Conservation (phyloP, 2,797 vertebrate genomes). For the Sebastiscus albofasciatus region DNA sequence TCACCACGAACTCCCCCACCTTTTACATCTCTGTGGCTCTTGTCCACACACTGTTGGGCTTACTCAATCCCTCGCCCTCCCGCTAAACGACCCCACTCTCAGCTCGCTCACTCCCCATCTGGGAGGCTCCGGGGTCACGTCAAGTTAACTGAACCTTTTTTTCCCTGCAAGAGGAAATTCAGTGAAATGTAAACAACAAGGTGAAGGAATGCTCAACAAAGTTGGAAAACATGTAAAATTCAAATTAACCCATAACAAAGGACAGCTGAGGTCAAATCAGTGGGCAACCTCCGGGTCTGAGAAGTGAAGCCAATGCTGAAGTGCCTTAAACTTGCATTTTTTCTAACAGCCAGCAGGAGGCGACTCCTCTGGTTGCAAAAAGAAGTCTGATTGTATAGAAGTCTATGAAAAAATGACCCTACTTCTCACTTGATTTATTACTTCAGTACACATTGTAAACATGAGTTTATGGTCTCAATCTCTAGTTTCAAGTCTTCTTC, state of each 20-base stretch:
- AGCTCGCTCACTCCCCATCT: conserved; percentile 20
- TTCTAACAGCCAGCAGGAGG: too few relatives aligned
- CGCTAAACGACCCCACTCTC: conserved; percentile 38
- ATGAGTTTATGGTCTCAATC: too few relatives aligned
- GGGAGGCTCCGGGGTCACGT: conserved; percentile 38
- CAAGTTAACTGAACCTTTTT: conserved; percentile 42
- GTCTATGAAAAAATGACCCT: too few relatives aligned
- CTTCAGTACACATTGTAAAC: too few relatives aligned
- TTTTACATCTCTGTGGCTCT: conserved; percentile 34
- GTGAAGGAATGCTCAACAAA: conserved; percentile 34
- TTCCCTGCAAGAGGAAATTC: conserved; percentile 15
- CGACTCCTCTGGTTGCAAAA: too few relatives aligned
- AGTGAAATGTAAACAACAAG: conserved; percentile 34
- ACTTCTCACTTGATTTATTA: too few relatives aligned
- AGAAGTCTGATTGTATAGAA: too few relatives aligned
- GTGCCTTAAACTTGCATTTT: too few relatives aligned
- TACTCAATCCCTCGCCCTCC: conserved; percentile 33
- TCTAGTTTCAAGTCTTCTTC: too few relatives aligned
- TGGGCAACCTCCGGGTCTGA: too few relatives aligned
- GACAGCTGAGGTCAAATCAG: conserved; percentile 4
- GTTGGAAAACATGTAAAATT: conserved; percentile 19
- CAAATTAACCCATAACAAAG: conserved; percentile 17
- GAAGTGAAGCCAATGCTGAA: too few relatives aligned
- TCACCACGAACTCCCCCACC: not conserved
- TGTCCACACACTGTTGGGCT: conserved; percentile 36